Base-by-base conservation (phyloP, 2,113 vertebrate species). In the Hemichromis elongatus region DNA sequence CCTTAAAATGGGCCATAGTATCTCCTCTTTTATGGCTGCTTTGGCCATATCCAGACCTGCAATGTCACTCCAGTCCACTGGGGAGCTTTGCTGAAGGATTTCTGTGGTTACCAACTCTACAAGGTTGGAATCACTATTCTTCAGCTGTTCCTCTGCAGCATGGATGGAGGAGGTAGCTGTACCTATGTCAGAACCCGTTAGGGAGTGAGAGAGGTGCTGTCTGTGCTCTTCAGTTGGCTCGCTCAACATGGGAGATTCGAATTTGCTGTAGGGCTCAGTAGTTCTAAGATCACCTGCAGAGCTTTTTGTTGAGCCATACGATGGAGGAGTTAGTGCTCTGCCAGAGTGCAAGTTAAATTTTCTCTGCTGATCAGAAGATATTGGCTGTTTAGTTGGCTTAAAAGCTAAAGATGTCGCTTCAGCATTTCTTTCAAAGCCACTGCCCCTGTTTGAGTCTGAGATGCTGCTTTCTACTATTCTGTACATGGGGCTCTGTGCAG, bases 401-500 rank as follows among this genome's bases (percentile, higher is more conserved):
- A 99, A 99, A 3, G 97, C 97, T 95, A 99, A 96, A 95, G 98
- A 97, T 86, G 97, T 96, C 59, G 97, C 94, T 93, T 99, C 98
- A 92, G 96, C 94, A 94, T 94, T 98, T 96, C 99, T 97, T 95
- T 99, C 98, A 96, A 99, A 99, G 92, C 98, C 97, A 93, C 97
- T 98, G 94, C 97, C 98, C 93, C 99, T 96, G 96, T 94, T 97
- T 91, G 98, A 96, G 95, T 98, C 98, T 92, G 97, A 97, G 96
- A 98, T 95, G 95, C 97, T 97, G 94, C 97, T 97, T 95, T 99
- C 98, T 87, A 97, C 93, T 96, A 98, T 97, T 95, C 98, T 97
- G 94, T 99, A 99, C 98, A 99, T 98, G 56, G 99, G 99, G 93
- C 98, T 99, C 92, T 99, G 98, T 84, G 98, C 97, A 37, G 98